Evolutionary conservation across 1,140 invertebrate species (phyloP).

Genomic region (Hypothenemus hampei): DNA sequence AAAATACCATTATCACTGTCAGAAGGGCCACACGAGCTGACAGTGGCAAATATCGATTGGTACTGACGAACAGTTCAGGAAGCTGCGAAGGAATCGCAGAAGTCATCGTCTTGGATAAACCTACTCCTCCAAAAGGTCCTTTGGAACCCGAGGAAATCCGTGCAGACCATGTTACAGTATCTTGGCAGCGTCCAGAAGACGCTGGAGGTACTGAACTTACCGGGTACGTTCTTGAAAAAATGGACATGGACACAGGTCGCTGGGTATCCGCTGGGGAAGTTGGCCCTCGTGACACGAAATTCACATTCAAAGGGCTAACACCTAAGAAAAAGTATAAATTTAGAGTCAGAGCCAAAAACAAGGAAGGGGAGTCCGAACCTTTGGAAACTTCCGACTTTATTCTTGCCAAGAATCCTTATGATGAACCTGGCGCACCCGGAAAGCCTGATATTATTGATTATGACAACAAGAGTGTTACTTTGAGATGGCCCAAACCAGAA

Average conservation of each 20-base stretch:
- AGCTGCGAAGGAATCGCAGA: conserved; percentile 77
- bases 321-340: conserved; percentile 99
- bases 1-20: conserved; percentile 86
- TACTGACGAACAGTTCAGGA: conserved; percentile 79
- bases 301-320: conserved; percentile 87
- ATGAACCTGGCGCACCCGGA: conserved; percentile 80
- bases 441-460: conserved; percentile 92
- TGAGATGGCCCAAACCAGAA: conserved; percentile 86
- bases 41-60: conserved; percentile 85
- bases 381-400: conserved; percentile 85
- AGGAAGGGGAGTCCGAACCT: conserved; percentile 96
- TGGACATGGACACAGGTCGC: conserved; percentile 87
- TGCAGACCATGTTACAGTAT: conserved; percentile 85
- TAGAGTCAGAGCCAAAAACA: conserved; percentile 96
- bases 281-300: conserved; percentile 73
- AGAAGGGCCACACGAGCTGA: conserved; percentile 79
- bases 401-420: conserved; percentile 93
- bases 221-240: conserved; percentile 96
- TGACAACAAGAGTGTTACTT: conserved; percentile 82
- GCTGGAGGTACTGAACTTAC: conserved; percentile 89
- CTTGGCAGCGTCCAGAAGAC: conserved; percentile 93
- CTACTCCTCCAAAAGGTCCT: conserved; percentile 77
- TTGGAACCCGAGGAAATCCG: conserved; percentile 82
- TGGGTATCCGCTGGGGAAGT: conserved; percentile 91
- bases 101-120: conserved; percentile 88